These are phyloP conservation scores for Poeciliopsis prolifica DNA, from an alignment of 2,113 vertebrate genomes.

Conservation along the genomic window DNA sequence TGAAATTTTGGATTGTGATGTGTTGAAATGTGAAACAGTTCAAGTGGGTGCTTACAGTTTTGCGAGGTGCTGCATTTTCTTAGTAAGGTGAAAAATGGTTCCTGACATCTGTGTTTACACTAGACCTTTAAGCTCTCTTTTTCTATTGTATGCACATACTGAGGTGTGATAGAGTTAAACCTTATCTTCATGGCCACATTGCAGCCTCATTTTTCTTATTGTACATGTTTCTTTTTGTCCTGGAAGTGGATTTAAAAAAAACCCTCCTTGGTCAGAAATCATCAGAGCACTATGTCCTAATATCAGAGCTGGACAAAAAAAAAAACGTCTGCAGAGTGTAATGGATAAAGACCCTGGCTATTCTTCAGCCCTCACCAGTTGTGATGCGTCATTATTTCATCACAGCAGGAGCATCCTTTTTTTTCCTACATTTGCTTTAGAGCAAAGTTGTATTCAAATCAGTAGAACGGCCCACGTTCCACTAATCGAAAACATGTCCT, in stretches of 20 bases:
- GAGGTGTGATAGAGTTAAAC: conserved; percentile 70
- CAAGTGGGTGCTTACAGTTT: neutral
- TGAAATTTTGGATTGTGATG: neutral
- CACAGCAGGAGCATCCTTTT: conserved; percentile 41
- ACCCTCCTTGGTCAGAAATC: conserved; percentile 51
- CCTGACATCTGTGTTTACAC: conserved; percentile 76
- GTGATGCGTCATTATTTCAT: conserved; percentile 69
- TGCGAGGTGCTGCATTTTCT: conserved; percentile 39
- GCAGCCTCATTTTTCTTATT: conserved; percentile 57
- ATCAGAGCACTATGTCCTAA: conserved; percentile 55
- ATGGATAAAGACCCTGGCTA: conserved; percentile 57
- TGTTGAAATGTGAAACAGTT: neutral
- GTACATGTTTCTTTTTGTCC: conserved; percentile 68
- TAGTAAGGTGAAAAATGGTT: conserved; percentile 58
- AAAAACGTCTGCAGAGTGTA: conserved; percentile 48
- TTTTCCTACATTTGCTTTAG: conserved; percentile 34
- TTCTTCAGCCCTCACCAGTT: conserved; percentile 47
- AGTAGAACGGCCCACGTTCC: conserved; percentile 51
- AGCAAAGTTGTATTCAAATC: conserved; percentile 56
- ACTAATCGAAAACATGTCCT: conserved; percentile 65
- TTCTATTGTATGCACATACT: conserved; percentile 57
- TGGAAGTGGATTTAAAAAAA: conserved; percentile 8
- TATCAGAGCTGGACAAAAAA: conserved; percentile 36
- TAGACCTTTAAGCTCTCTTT: conserved; percentile 76
- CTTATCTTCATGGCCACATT: conserved; percentile 71